Evolutionary conservation across 2,888 invertebrate genomes (phyloP).

Genomic region (Congeria kusceri): DNA sequence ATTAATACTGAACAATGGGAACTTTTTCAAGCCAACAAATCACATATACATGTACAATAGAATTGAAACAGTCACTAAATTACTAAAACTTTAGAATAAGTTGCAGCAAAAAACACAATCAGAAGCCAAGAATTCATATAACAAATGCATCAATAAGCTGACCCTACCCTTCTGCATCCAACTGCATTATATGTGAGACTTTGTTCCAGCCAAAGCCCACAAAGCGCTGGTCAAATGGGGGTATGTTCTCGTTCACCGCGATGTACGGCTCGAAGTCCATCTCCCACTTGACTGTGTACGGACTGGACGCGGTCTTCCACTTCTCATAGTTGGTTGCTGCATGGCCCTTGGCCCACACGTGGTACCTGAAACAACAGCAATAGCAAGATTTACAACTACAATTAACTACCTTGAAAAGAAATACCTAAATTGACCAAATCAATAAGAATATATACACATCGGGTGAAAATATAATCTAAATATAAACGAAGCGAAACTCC

Average conservation of each 20-base stretch:
- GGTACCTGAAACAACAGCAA: slow-evolving; percentile 86
- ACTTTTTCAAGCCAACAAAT: no score
- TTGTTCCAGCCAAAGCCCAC: slow-evolving; percentile 99
- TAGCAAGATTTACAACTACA: no score
- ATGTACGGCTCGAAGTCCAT: slow-evolving; percentile 96
- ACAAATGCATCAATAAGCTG: background rate
- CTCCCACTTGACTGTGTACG: slow-evolving; percentile 94
- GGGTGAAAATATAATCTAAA: no score
- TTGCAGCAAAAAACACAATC: no score
- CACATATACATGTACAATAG: no score
- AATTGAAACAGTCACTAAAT: no score
- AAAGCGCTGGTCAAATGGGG: slow-evolving; percentile 93
- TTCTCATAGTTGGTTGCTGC: slow-evolving; percentile 93
- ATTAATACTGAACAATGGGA: no score
- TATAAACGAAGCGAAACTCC: no score
- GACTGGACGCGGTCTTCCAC: slow-evolving; percentile 92
- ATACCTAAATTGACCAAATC: no score
- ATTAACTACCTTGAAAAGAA: no score
- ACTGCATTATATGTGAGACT: slow-evolving; percentile 93
- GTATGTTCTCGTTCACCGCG: slow-evolving; percentile 88
- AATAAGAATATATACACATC: no score
- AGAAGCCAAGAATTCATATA: background rate
- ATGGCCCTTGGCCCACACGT: slow-evolving; percentile 95
- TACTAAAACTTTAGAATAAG: no score
- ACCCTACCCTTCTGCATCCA: slow-evolving; percentile 91